phyloP scores from a whole-genome alignment of 2,888 invertebrate species.

The Trachelus stipa region DNA sequence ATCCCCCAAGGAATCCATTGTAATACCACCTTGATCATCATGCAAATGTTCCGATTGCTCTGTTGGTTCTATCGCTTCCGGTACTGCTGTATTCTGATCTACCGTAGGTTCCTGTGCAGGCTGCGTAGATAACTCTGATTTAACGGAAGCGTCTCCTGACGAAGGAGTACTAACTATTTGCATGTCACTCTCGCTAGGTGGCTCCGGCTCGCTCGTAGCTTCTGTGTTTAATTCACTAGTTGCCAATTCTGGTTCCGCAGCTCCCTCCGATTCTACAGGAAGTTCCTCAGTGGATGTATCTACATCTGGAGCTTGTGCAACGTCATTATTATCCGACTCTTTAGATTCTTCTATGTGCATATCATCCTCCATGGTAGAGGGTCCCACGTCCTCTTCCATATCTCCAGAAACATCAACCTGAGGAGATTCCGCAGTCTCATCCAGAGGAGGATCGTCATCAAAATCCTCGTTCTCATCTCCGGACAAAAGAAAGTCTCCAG shows the following conservation, averaged over 20 bases:
- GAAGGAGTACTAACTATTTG: conserved; percentile 27
- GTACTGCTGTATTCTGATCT: not conserved
- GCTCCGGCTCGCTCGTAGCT: conserved; percentile 27
- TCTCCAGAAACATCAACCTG: conserved; percentile 19
- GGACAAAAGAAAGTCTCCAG: conserved; percentile 52
- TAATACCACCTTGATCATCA: not conserved
- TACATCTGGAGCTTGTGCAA: not conserved
- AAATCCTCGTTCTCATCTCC: conserved; percentile 47
- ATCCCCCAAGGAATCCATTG: too few species aligned
- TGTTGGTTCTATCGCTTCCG: not conserved
- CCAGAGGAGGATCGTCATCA: conserved; percentile 19
- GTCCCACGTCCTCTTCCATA: conserved; percentile 41
- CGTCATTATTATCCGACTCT: not conserved
- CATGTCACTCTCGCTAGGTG: conserved; percentile 33
- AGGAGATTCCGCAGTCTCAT: conserved; percentile 22
- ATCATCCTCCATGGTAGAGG: conserved; percentile 14
- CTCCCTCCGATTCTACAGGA: conserved; percentile 25
- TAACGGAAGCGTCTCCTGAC: conserved; percentile 23
- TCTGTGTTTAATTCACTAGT: conserved; percentile 25
- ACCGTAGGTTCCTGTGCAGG: conserved; percentile 14
- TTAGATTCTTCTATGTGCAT: not conserved
- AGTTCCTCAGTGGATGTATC: not conserved
- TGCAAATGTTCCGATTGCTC: not conserved
- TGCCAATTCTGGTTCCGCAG: conserved; percentile 20
- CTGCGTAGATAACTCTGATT: conserved; percentile 23